Percentiles rank a stretch among this genome's conserved stretches.
Conservation (phyloP, 1,140 invertebrate genomes). For the Dendroctonus ponderosae region DNA sequence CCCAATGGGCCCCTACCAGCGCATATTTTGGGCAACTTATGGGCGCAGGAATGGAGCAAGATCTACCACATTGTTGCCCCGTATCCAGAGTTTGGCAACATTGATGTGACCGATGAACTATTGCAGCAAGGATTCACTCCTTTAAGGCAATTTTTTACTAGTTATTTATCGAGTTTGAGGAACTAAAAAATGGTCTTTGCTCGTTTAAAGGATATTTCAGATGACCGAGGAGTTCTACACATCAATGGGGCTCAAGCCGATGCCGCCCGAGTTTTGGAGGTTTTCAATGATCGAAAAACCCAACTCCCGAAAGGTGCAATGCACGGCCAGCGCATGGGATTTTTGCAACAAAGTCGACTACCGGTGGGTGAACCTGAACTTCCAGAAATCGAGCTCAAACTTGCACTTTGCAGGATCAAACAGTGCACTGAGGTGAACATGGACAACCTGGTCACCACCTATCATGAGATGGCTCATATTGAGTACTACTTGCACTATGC, state of each 20-base stretch:
- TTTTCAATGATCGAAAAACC: conserved; percentile 74
- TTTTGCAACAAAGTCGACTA: conserved; percentile 81
- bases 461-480: conserved; percentile 85
- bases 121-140: conserved; percentile 70
- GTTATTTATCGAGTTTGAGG: not conserved
- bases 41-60: conserved; percentile 80
- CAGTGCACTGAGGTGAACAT: conserved; percentile 83
- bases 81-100: conserved; percentile 66
- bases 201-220: conserved; percentile 68
- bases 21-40: conserved; percentile 80
- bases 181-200: conserved; percentile 7
- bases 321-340: conserved; percentile 86
- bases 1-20: conserved; percentile 74
- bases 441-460: conserved; percentile 75
- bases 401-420: conserved; percentile 68
- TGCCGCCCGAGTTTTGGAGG: conserved; percentile 78
- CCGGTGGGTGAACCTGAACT: conserved; percentile 55
- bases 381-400: too few species aligned
- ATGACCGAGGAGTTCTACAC: conserved; percentile 79
- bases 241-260: conserved; percentile 73
- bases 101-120: conserved; percentile 77
- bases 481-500: conserved; percentile 82
- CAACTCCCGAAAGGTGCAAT: conserved; percentile 70
- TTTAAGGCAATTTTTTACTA: conserved; percentile 55
- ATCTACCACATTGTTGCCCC: conserved; percentile 77